phyloP scores from a whole-genome alignment of 1,140 invertebrate species.

The Scylla paramamosain region DNA sequence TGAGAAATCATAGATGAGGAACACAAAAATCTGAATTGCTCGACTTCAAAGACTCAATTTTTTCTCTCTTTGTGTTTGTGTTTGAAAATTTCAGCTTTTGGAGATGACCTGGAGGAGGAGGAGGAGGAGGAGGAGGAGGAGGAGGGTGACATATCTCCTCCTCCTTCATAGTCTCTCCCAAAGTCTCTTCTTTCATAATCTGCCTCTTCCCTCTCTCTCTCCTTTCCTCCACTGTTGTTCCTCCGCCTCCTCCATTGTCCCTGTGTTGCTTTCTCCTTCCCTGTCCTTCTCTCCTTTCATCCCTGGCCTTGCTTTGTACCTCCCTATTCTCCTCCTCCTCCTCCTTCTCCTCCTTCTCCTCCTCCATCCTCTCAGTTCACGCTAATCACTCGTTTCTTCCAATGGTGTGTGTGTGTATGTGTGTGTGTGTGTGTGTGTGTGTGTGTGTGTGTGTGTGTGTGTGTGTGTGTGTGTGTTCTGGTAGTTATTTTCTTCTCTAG shows the following conservation, averaged over 20 bases:
- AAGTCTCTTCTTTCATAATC: neutral
- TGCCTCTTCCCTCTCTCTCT: neutral
- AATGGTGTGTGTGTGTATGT: too few relatives aligned
- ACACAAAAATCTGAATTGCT: too few relatives aligned
- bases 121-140: neutral
- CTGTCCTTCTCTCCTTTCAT: conserved; percentile 33
- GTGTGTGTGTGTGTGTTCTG: neutral
- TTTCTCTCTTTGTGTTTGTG: too few relatives aligned
- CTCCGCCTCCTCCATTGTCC: neutral
- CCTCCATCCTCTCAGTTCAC: neutral
- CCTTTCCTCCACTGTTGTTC: neutral
- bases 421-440: conserved; percentile 25
- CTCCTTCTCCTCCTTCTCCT: neutral
- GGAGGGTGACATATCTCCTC: neutral
- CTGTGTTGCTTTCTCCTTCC: conserved; percentile 35
- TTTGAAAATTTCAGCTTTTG: too few relatives aligned
- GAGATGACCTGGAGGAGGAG: neutral
- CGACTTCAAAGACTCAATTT: too few relatives aligned
- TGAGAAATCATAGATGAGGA: too few relatives aligned
- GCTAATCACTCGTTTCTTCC: neutral
- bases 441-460: conserved; percentile 42
- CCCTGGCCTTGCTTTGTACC: neutral
- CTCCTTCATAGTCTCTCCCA: neutral
- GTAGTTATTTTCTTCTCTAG: too few relatives aligned
- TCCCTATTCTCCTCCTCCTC: neutral